These are phyloP conservation scores for Bungarus multicinctus DNA, from an alignment of 2,113 vertebrate species.

Conservation along the genomic window DNA sequence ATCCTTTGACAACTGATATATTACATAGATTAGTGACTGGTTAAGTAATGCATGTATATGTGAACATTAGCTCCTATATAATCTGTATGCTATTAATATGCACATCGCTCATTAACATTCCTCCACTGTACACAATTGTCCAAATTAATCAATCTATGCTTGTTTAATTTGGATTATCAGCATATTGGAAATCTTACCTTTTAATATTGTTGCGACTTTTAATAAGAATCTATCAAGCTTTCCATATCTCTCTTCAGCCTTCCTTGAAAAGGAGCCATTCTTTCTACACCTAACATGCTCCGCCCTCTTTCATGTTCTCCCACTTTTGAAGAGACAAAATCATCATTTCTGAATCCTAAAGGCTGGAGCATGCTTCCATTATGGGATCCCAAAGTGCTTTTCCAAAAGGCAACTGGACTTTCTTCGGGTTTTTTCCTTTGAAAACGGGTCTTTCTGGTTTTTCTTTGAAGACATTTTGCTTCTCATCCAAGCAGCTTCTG, in stretches of 20 bases:
- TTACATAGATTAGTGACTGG: background rate
- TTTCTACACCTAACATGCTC: background rate
- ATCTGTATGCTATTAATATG: background rate
- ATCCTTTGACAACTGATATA: background rate
- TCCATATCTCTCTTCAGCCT: background rate
- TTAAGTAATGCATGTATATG: background rate
- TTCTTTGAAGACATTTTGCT: too few species aligned
- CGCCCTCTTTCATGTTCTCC: background rate
- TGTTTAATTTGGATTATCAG: background rate
- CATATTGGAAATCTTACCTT: background rate
- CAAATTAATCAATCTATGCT: background rate
- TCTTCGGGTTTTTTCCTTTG: background rate
- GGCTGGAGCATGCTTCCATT: background rate
- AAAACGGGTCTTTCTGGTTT: too few species aligned
- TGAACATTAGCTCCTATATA: too few species aligned
- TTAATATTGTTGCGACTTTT: background rate
- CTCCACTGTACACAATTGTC: background rate
- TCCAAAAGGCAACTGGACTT: background rate
- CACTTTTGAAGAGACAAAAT: background rate
- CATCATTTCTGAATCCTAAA: background rate
- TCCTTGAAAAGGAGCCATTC: background rate
- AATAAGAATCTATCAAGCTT: background rate
- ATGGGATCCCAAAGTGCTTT: background rate
- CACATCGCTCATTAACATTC: background rate
- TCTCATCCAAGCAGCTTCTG: too few species aligned